Base-by-base conservation (phyloP, 2,888 invertebrate genomes). In the Eremobia ochroleuca region DNA sequence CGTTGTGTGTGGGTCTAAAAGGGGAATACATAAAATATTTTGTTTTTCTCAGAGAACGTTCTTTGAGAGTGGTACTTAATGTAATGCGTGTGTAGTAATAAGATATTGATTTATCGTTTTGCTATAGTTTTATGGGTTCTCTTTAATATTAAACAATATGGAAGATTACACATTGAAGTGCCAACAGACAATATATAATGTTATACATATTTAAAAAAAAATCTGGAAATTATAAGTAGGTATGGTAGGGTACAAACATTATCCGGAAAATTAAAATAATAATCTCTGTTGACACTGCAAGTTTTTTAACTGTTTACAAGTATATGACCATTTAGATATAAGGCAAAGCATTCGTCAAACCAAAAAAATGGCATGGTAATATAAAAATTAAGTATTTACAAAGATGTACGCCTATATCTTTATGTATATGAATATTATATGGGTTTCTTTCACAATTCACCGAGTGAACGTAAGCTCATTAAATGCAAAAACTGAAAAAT, bases 1-100 rank as follows among this genome's bases (percentile, higher is more conserved):
- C 34, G n/a, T 11, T 61, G 34, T 62, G 58, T 61, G 34, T 62
- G 58, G 78, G 70, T 68, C 52, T 77, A 69, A 73, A 82, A 77
- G 59, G 59, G 21, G 31, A 68, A 76, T 81, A 59, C 62, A 76
- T 80, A 80, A 68, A 68, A 68, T 64, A 79, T 74, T 68, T 70
- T 11, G 65, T 70, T n/a, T n/a, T n/a, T n/a, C n/a, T 66, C 9
- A 55, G 34, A 31, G 76, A 80, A 66, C 13, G 4, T 59, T 28
- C 49, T 62, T 40, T 52, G n/a, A 43, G 66, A 73, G 55, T 28
- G 73, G 62, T 73, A 68, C 66, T 46, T 55, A 67, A 15, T 58
- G 46, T 49, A 58, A 79, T 64, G 67, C n/a, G 66, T 52, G 15
- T 64, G 46, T 13, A 40, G 40, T 66, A 71, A 66, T 28, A 40